phyloP scores from a whole-genome alignment of 2,797 vertebrate genomes.

The Poeciliopsis infans region DNA sequence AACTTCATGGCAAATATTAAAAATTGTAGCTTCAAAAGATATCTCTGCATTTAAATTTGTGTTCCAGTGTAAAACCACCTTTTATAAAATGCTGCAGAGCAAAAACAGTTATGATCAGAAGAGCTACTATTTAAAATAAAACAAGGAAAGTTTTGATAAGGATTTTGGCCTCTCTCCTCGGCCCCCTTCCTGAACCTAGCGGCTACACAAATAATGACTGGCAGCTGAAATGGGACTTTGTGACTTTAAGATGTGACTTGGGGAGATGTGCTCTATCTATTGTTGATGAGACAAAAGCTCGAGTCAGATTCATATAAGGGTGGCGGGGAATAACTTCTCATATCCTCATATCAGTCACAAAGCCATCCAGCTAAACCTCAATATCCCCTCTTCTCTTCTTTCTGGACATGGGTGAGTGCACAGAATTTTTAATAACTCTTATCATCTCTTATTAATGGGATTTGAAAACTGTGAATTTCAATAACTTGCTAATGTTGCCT shows the following conservation, averaged over 20 bases:
- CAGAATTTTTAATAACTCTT: constrained; percentile 66
- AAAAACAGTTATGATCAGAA: background rate
- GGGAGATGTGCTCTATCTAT: constrained; percentile 83
- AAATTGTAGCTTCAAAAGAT: background rate
- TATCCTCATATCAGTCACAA: constrained; percentile 83
- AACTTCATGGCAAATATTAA: background rate
- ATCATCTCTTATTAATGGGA: constrained; percentile 68
- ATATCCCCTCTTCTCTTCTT: constrained; percentile 71
- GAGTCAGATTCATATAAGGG: constrained; percentile 86
- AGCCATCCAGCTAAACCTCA: constrained; percentile 76
- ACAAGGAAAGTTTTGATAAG: constrained; percentile 24
- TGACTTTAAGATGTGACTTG: constrained; percentile 84
- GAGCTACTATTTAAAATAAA: constrained; percentile 1
- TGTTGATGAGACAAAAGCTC: constrained; percentile 85
- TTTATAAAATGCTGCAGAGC: background rate
- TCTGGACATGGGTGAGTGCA: constrained; percentile 85
- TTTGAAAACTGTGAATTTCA: constrained; percentile 61
- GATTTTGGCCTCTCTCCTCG: constrained; percentile 45
- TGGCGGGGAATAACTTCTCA: constrained; percentile 82
- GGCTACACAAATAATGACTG: constrained; percentile 76
- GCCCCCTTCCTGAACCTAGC: constrained; percentile 45
- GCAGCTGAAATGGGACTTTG: constrained; percentile 83
- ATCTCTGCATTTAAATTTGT: background rate
- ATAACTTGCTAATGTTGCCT: constrained; percentile 65
- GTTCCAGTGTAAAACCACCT: background rate